phyloP scores from a whole-genome alignment of 2,113 vertebrate genomes.

The Catharus minimus region DNA sequence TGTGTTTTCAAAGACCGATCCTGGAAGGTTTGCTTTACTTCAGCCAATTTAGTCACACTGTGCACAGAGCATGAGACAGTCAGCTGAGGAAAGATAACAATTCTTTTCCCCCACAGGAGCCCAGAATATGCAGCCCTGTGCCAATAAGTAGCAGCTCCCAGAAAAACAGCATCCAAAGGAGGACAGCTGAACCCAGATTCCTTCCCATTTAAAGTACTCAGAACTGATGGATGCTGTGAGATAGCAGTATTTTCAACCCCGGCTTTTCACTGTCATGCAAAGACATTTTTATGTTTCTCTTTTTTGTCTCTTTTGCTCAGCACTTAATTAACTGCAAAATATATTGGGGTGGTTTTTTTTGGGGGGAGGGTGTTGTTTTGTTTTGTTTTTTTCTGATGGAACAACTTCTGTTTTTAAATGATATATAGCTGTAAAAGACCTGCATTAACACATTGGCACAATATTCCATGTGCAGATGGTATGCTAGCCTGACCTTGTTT shows the following conservation, averaged over 20 bases:
- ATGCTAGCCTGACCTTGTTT: slow-evolving; percentile 44
- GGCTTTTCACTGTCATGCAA: background rate
- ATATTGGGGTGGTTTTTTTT: too few relatives aligned
- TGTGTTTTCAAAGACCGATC: background rate
- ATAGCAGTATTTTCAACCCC: background rate
- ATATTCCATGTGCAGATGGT: slow-evolving; percentile 43
- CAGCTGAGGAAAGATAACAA: background rate
- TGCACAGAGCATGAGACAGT: background rate
- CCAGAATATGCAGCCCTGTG: background rate
- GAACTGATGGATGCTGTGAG: background rate
- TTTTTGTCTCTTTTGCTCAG: background rate
- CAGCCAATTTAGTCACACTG: background rate
- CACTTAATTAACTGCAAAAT: background rate
- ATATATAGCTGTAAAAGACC: background rate
- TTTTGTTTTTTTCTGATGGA: background rate
- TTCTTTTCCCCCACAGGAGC: background rate
- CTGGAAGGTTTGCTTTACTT: background rate
- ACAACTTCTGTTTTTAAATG: background rate
- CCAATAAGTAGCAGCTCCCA: background rate
- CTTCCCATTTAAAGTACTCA: background rate
- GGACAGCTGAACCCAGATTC: background rate
- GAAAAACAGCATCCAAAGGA: background rate
- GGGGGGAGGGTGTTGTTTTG: too few relatives aligned
- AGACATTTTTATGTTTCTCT: background rate
- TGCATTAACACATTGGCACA: background rate